Conservation (phyloP, 2,113 vertebrate genomes). For the Microcebus murinus region DNA sequence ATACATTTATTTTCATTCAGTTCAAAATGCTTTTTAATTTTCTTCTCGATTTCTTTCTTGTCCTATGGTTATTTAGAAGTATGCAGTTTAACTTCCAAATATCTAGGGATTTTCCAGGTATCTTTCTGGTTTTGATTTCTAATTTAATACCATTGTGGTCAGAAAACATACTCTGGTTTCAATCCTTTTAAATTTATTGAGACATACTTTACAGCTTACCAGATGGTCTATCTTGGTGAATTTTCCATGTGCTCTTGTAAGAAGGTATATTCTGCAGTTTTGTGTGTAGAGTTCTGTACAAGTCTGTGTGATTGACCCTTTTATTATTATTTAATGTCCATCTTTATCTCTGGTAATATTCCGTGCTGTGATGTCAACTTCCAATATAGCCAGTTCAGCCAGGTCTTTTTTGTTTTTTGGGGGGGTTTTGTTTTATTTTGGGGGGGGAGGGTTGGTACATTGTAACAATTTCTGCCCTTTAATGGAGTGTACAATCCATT, state of each 20-base stretch:
- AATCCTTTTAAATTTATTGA: slow-evolving; percentile 75
- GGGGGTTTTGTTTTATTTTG: background rate
- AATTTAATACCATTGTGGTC: slow-evolving; percentile 68
- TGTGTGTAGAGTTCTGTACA: slow-evolving; percentile 12
- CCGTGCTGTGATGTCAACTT: background rate
- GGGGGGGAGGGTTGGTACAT: no score
- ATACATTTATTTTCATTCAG: slow-evolving; percentile 36
- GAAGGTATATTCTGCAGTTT: slow-evolving; percentile 33
- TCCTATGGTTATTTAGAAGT: slow-evolving; percentile 30
- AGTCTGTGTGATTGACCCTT: background rate
- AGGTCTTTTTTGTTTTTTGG: background rate
- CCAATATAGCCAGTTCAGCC: background rate
- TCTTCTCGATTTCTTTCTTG: slow-evolving; percentile 36
- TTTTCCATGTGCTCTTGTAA: slow-evolving; percentile 31
- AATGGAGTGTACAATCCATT: background rate
- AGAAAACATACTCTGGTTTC: slow-evolving; percentile 73
- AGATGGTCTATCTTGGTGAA: slow-evolving; percentile 54
- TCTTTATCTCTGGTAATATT: background rate
- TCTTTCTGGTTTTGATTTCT: slow-evolving; percentile 75
- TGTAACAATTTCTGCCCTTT: background rate
- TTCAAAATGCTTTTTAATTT: slow-evolving; percentile 45
- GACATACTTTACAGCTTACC: slow-evolving; percentile 62
- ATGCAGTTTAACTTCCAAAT: slow-evolving; percentile 43
- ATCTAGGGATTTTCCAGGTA: slow-evolving; percentile 40
- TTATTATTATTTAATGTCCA: slow-evolving; percentile 12